Conservation (phyloP, 1,140 invertebrate genomes). For the Drosophila eugracilis region DNA sequence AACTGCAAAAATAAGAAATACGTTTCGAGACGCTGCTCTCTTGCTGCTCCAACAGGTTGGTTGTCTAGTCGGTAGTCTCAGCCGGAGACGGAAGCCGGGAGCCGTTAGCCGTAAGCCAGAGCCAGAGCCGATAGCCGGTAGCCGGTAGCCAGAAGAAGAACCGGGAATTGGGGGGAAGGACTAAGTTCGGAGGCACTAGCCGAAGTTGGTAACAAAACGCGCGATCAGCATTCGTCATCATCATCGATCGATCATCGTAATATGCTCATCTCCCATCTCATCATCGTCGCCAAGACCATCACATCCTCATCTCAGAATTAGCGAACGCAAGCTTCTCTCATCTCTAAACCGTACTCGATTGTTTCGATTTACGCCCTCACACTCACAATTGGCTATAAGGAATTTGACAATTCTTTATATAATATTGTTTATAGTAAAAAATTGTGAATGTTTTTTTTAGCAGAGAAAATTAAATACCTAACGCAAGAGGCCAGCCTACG, state of each 20-base stretch:
- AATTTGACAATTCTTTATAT: slow-evolving; percentile 83
- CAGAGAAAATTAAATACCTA: slow-evolving; percentile 79
- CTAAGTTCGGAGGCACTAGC: slow-evolving; percentile 52
- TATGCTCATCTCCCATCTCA: slow-evolving; percentile 46
- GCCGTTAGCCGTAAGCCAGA: slow-evolving; percentile 18
- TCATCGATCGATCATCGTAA: slow-evolving; percentile 33
- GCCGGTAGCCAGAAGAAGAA: slow-evolving; percentile 31
- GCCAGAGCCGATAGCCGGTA: slow-evolving; percentile 15
- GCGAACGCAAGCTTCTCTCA: slow-evolving; percentile 56
- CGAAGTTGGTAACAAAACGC: slow-evolving; percentile 30
- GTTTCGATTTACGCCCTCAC: slow-evolving; percentile 43
- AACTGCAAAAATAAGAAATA: slow-evolving; percentile 82
- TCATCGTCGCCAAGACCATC: slow-evolving; percentile 43
- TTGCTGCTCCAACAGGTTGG: slow-evolving; percentile 52
- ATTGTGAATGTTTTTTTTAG: slow-evolving; percentile 64
- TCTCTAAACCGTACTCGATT: slow-evolving; percentile 42
- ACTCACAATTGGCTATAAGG: slow-evolving; percentile 74
- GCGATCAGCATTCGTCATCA: slow-evolving; percentile 34
- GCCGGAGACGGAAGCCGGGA: slow-evolving; percentile 27
- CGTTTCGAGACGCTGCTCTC: slow-evolving; percentile 54
- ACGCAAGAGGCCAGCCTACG: slow-evolving; percentile 63
- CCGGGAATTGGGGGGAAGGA: slow-evolving; percentile 36
- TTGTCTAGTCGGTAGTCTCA: slow-evolving; percentile 49
- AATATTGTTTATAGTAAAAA: slow-evolving; percentile 67
- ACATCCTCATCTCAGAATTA: slow-evolving; percentile 54